Evolutionary conservation across 2,888 invertebrate species (phyloP), one percentile per base, ranked within the genome.

Genomic region (Caenorhabditis japonica): DNA sequence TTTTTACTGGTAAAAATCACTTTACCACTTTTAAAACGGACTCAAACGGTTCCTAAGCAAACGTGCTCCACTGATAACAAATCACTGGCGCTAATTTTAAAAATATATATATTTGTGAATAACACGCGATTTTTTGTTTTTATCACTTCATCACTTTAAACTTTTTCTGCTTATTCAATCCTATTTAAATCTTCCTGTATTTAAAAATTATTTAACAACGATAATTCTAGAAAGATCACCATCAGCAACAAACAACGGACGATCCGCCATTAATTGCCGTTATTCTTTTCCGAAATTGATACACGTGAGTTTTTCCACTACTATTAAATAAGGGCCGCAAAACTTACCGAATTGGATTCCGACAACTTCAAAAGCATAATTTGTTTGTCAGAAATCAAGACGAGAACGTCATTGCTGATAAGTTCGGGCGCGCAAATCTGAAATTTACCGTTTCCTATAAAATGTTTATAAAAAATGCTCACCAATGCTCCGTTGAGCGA

Each of bases 381-480:
- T 49, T 78, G 75, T 13, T 60, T 60, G 12, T 76, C 68, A 3
- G 75, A 76, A 19, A 76, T 60, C 4, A 78, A 36, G 1, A 76
- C 38, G 1, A 78, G 59, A 7, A 71, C 68, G 30, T 78, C 78
- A 17, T 60, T 70, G 21, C 55, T 58, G 27, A 78, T 62, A 1
- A 78, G 59, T 64, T 78, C 75, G 1, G 78, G 78, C 1, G 78
- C 66, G 13, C 74, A 61, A 27, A 78, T 62, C 77, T 77, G 27
- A 43, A 59, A 23, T 46, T 27, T 19, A 1, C 34, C 15, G 17
- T 13, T 36, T 41, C 8, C 21, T n/a, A 7, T 10, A 19, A 34
- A 30, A n/a, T 8, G 1, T 36, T 7, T 13, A 36, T 15, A 25
- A 10, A 17, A 15, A 44, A 41, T 23, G 19, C 51, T 43, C 25